Evolutionary conservation across 2,888 invertebrate species (phyloP).

Genomic region (Phengaris alcon): DNA sequence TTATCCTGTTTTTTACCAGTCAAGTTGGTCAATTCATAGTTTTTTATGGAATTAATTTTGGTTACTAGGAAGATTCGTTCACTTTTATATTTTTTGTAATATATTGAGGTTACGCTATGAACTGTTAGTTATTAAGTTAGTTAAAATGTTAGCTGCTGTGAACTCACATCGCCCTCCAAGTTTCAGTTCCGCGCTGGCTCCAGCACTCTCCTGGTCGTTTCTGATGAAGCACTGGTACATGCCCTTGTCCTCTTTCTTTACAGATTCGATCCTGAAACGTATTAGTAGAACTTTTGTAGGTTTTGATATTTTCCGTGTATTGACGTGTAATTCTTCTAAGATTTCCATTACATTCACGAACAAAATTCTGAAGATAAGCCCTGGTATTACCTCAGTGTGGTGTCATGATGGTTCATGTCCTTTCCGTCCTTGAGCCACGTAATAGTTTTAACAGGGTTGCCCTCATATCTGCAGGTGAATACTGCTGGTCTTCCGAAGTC

Average conservation of each 20-base stretch:
- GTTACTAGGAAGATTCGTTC: not conserved
- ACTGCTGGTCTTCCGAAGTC: constrained; percentile 96
- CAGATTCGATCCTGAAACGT: constrained; percentile 86
- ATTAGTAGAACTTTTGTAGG: not conserved
- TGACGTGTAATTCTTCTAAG: not conserved
- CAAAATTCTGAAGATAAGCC: not conserved
- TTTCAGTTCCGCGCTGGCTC: constrained; percentile 94
- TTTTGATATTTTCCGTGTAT: not conserved
- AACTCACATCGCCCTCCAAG: constrained; percentile 92
- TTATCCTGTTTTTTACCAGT: too few relatives aligned
- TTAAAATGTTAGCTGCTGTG: not conserved
- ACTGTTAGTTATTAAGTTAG: too few relatives aligned
- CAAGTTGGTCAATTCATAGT: too few relatives aligned
- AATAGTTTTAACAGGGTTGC: constrained; percentile 93
- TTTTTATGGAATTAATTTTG: too few relatives aligned
- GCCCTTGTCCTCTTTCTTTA: constrained; percentile 96
- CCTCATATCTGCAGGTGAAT: constrained; percentile 93
- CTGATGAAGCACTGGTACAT: constrained; percentile 98
- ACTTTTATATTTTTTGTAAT: too few relatives aligned
- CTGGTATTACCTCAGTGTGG: constrained; percentile 79
- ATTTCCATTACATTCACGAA: not conserved
- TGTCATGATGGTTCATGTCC: constrained; percentile 89
- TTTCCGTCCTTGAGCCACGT: constrained; percentile 96
- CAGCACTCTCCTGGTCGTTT: constrained; percentile 95
- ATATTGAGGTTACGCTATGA: not conserved